These are phyloP conservation scores for Silurus meridionalis DNA, from an alignment of 2,113 vertebrate genomes.

Conservation along the genomic window DNA sequence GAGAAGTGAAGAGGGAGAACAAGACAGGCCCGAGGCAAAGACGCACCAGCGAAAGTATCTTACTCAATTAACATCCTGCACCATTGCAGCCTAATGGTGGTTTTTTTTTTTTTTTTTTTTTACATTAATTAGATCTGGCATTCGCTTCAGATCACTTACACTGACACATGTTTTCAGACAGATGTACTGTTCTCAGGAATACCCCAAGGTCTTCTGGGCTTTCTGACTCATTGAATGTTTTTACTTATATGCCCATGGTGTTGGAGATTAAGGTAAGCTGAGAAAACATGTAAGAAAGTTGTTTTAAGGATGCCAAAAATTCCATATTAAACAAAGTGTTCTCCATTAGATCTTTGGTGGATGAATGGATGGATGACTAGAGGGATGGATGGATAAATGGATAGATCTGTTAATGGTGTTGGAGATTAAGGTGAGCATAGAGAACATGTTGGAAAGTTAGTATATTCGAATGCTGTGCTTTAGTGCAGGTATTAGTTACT, in stretches of 20 bases:
- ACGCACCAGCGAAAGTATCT: slow-evolving; percentile 73
- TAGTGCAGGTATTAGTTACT: too few relatives aligned
- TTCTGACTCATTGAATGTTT: not conserved
- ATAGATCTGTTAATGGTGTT: too few relatives aligned
- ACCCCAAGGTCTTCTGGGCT: not conserved
- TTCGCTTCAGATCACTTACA: slow-evolving; percentile 74
- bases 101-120: slow-evolving; percentile 73
- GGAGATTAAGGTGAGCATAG: too few relatives aligned
- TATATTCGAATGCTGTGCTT: too few relatives aligned
- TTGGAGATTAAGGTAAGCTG: not conserved
- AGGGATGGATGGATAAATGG: not conserved
- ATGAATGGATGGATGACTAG: too few relatives aligned
- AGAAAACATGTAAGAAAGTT: not conserved
- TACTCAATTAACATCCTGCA: slow-evolving; percentile 74
- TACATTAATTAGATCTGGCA: slow-evolving; percentile 75
- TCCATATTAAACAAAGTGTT: not conserved
- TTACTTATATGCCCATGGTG: not conserved
- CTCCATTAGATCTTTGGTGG: not conserved
- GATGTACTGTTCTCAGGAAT: slow-evolving; percentile 45
- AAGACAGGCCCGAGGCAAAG: slow-evolving; percentile 63
- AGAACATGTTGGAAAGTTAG: too few relatives aligned
- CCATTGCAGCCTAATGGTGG: slow-evolving; percentile 67
- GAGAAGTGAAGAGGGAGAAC: slow-evolving; percentile 15
- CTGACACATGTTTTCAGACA: slow-evolving; percentile 67
- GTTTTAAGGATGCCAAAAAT: not conserved